Conservation (phyloP, 2,113 vertebrate genomes). For the Clupea harengus region DNA sequence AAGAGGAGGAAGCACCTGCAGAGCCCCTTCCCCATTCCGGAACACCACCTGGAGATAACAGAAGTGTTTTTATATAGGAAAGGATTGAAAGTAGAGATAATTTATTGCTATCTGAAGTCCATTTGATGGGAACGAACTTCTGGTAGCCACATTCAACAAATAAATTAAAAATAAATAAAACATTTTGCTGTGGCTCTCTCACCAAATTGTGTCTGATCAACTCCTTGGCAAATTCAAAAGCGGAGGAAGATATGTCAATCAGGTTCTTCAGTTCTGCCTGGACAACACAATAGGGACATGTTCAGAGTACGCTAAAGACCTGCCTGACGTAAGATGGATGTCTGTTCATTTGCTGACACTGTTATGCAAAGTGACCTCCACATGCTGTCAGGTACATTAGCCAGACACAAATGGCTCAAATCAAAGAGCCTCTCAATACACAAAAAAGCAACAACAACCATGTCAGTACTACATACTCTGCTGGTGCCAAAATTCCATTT, state of each 20-base stretch:
- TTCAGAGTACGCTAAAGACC: neutral
- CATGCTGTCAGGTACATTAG: slow-evolving; percentile 1
- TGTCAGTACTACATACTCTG: neutral
- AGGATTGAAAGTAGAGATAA: no score
- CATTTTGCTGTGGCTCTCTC: slow-evolving; percentile 52
- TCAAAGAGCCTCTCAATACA: no score
- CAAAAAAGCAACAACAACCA: neutral
- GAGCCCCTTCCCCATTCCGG: slow-evolving; percentile 88
- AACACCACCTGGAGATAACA: slow-evolving; percentile 83
- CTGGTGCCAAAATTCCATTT: no score
- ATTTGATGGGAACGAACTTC: neutral
- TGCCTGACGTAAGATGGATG: neutral
- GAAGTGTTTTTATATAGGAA: neutral
- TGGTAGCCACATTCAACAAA: neutral
- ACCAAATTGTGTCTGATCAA: slow-evolving; percentile 97
- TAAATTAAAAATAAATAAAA: no score
- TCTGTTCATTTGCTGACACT: neutral
- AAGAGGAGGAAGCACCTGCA: slow-evolving; percentile 91
- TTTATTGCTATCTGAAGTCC: neutral
- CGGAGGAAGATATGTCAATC: slow-evolving; percentile 85
- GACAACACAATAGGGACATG: slow-evolving; percentile 30
- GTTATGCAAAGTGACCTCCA: neutral
- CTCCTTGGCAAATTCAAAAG: slow-evolving; percentile 92
- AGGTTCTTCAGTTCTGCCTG: slow-evolving; percentile 94
- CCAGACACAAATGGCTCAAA: neutral